A percentile compares a stretch with the other conserved stretches of the same genome.
These are phyloP conservation scores for Venustoraphidia nigricollis DNA, from an alignment of 2,888 invertebrate genomes.

Conservation along the genomic window DNA sequence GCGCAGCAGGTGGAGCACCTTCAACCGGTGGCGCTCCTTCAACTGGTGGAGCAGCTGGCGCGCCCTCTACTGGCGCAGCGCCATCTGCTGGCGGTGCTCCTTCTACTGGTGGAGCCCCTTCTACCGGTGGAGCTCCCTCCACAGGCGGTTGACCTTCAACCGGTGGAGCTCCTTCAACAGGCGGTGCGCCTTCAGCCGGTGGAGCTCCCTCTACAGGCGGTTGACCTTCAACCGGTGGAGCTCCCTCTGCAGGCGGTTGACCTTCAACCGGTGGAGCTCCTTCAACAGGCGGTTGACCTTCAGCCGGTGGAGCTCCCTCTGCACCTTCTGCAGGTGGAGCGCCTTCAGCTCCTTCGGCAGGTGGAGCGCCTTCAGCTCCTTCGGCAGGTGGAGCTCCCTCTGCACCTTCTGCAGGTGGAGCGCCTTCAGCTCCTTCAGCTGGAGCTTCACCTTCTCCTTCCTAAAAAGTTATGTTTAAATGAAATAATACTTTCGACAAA, in stretches of 20 bases:
- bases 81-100: conserved; percentile 21
- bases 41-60: conserved; percentile 17
- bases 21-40: conserved; percentile 21
- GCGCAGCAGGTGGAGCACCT: conserved; percentile 21
- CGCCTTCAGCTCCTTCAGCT: conserved; percentile 15
- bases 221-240: conserved; percentile 16
- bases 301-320: conserved; percentile 20
- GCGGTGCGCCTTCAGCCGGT: conserved; percentile 17
- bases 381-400: conserved; percentile 21
- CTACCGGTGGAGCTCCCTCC: conserved; percentile 20
- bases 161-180: conserved; percentile 22
- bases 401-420: conserved; percentile 16
- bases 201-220: conserved; percentile 19
- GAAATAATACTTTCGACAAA: too few relatives aligned
- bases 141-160: conserved; percentile 15
- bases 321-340: conserved; percentile 18
- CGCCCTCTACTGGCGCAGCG: conserved; percentile 13
- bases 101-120: conserved; percentile 14
- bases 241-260: conserved; percentile 23
- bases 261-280: conserved; percentile 18
- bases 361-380: conserved; percentile 18
- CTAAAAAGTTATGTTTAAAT: too few relatives aligned
- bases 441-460: conserved; percentile 13
- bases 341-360: conserved; percentile 20
- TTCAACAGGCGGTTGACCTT: conserved; percentile 21